Evolutionary conservation across 2,113 vertebrate species (phyloP), one percentile per base, ranked within the genome.

Genomic region (Hippocampus guttulatus): DNA sequence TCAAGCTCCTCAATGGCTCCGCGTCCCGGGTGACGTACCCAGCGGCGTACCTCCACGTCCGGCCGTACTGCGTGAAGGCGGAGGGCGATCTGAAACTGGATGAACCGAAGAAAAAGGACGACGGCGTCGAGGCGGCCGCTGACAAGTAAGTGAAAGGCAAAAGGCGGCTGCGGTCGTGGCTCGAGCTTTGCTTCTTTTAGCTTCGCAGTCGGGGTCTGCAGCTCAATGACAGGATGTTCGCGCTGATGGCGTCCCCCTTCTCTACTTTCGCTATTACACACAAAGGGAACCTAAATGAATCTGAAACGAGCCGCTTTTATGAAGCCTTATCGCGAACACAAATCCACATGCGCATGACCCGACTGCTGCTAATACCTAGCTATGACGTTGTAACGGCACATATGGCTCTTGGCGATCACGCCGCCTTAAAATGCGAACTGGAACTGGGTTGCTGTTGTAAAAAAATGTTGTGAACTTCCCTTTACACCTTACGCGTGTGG

Each of bases 141-240:
- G 90, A 92, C 57, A 92, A 91, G 92, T 93, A 90, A 68, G 90
- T 85, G 30, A 33, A 45, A 45, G 58, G 15, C 25, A 1, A 33
- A 45, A 45, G 58, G 27, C 25, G 58, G 15, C 27, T 33, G 15
- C 27, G 5, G 58, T 8, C 15, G 58, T 30, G 58, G 27, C 23
- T 58, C 55, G 27, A 58, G 15, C 12, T 58, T 15, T 11, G 12
- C 27, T 61, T 11, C 27, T 30, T 49, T 16, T n/a, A 64, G 33
- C 62, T 23, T 65, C n/a, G 27, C 14, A 12, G 27, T 15, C 0
- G 51, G 10, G 1, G 14, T 5, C 25, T 21, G 66, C 15, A 33
- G 23, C 30, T 23, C 64, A 25, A 8, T 10, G 45, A 25, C 7
- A 3, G 54, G 43, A 55, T 49, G 57, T 21, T 2, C 40, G 25